Base-by-base conservation (phyloP, 2,113 vertebrate genomes). In the Neoarius graeffei region DNA sequence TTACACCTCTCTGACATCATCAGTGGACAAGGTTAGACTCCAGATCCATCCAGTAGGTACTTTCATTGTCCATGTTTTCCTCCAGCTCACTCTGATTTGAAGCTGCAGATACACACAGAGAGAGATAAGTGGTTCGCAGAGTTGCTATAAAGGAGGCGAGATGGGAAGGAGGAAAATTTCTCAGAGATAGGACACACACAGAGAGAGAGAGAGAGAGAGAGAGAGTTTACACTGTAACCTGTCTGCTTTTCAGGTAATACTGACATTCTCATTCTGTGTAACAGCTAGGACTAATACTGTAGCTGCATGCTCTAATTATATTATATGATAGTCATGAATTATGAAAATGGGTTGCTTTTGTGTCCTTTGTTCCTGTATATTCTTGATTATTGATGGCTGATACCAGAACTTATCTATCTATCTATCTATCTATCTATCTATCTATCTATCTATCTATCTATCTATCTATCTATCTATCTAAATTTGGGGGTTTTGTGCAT, bases 31-130 rank as follows among this genome's bases (percentile, higher is more conserved):
- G 82, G 27, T 67, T 54, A 74, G 81, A 62, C 50, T 92, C 91
- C 91, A 64, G 89, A 88, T 92, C 91, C 89, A 83, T 48, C 14
- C 35, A 20, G 15, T 15, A 19, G 64, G 30, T 42, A 35, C 17
- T 76, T 89, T 84, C 82, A 35, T 62, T 86, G 77, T 90, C 91
- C 90, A 19, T 88, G 91, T 85, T 89, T 92, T 91, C 79, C 88
- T 87, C 15, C 52, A 52, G 25, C 64, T 84, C 14, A 62, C 84
- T 50, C 64, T 71, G 77, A 86, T 67, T 86, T 5, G 52, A 56
- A 69, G 76, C 57, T 86, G 60, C 48, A 5, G 48, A 74, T 66
- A 15, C 57, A 82, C 79, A 83, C 56, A 23, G 27, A 81, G 14
- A 81, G 7, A 83, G 30, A 60, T 42, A 50, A 60, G 14, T 77